Conservation (phyloP, 2,797 vertebrate species). For the Lateolabrax maculatus region DNA sequence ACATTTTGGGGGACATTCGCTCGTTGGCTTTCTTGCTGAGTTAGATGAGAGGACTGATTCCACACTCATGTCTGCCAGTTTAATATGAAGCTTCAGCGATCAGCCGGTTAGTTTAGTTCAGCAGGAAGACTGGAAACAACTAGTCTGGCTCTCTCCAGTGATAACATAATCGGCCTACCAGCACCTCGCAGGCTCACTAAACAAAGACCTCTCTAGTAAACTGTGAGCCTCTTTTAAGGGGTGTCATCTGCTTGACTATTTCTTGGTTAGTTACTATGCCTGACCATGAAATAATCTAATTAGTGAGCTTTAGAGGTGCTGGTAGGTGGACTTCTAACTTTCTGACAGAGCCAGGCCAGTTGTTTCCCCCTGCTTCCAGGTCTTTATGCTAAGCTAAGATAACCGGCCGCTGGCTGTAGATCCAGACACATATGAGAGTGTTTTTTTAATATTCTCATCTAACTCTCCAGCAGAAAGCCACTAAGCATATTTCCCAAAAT, state of each 20-base stretch:
- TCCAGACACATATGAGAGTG: not conserved
- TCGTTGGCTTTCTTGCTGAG: not conserved
- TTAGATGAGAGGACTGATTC: not conserved
- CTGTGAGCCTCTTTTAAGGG: too few relatives aligned
- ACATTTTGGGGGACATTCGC: not conserved
- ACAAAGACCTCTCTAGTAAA: too few relatives aligned
- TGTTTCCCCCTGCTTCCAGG: not conserved
- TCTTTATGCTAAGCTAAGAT: slow-evolving; percentile 3
- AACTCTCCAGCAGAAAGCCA: not conserved
- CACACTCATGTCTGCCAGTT: not conserved
- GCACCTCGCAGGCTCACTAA: too few relatives aligned
- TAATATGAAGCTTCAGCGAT: not conserved
- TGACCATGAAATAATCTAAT: not conserved
- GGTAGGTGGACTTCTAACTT: not conserved
- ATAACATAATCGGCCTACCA: too few relatives aligned
- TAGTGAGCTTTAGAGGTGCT: not conserved
- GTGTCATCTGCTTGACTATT: slow-evolving; percentile 4
- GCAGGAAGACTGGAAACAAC: not conserved
- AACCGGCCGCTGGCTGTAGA: not conserved
- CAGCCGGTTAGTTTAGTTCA: not conserved
- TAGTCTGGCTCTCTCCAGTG: too few relatives aligned
- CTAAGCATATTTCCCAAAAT: not conserved
- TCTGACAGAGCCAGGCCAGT: not conserved
- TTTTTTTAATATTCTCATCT: not conserved
- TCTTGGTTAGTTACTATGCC: not conserved